Conservation (phyloP, 2,888 invertebrate species). For the Lydus trimaculatus region DNA sequence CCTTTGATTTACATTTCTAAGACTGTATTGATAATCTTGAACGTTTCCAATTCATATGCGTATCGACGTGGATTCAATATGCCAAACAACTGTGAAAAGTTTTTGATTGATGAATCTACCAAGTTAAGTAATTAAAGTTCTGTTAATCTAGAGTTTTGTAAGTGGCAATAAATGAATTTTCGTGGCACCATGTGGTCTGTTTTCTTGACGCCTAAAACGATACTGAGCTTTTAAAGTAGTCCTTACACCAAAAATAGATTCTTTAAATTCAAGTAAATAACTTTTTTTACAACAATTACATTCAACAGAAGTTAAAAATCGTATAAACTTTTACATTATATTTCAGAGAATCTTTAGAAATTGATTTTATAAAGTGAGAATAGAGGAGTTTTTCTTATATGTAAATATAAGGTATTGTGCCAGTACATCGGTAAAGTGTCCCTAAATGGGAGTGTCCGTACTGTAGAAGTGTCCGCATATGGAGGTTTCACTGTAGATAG, state of each 20-base stretch:
- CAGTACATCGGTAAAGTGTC: no score
- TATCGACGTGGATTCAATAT: slow-evolving; percentile 7
- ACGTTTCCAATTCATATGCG: slow-evolving; percentile 5
- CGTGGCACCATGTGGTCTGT: slow-evolving; percentile 2
- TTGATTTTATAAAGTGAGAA: background rate
- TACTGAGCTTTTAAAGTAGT: background rate
- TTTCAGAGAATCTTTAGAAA: background rate
- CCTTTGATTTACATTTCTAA: background rate
- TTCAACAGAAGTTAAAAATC: background rate
- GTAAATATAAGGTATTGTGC: no score
- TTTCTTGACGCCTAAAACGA: background rate
- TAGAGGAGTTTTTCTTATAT: no score
- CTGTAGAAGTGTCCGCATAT: no score
- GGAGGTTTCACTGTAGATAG: no score
- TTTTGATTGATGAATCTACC: slow-evolving; percentile 14
- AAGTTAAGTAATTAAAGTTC: slow-evolving; percentile 17
- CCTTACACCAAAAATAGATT: background rate
- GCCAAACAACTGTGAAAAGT: slow-evolving; percentile 8
- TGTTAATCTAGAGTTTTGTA: slow-evolving; percentile 13
- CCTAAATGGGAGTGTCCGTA: no score
- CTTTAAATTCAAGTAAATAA: background rate
- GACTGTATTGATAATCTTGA: background rate
- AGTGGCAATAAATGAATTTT: slow-evolving; percentile 1
- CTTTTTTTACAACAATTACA: background rate
- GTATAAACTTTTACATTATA: background rate